A percentile compares a stretch with the other conserved stretches of the same genome.
Conservation (phyloP, 1,140 invertebrate species). For the Achatina immaculata region DNA sequence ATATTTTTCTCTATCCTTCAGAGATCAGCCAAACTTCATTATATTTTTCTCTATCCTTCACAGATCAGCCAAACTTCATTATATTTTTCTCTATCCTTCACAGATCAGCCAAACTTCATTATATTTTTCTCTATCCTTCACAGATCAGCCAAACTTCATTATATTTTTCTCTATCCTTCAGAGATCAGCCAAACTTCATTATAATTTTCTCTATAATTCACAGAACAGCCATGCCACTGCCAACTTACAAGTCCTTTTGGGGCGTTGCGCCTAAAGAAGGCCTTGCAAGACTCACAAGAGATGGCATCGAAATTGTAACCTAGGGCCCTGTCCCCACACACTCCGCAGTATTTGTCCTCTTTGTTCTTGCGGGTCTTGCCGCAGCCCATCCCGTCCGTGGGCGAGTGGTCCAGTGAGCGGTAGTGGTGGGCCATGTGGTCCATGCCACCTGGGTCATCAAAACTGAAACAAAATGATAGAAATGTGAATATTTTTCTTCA, state of each 20-base stretch:
- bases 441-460: slow-evolving; percentile 67
- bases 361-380: slow-evolving; percentile 67
- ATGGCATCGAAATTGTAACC: slow-evolving; percentile 99
- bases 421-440: slow-evolving; percentile 60
- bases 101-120: too few relatives aligned
- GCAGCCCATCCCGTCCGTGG: slow-evolving; percentile 51
- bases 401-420: slow-evolving; percentile 61
- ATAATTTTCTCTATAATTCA: too few relatives aligned
- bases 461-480: slow-evolving; percentile 47
- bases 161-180: too few relatives aligned
- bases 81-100: too few relatives aligned
- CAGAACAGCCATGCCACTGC: too few relatives aligned
- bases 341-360: slow-evolving; percentile 73
- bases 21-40: too few relatives aligned
- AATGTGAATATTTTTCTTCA: not conserved
- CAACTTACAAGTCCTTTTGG: slow-evolving; percentile 84
- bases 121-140: too few relatives aligned
- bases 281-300: slow-evolving; percentile 98
- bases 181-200: too few relatives aligned
- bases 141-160: too few relatives aligned
- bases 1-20: too few relatives aligned
- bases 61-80: too few relatives aligned
- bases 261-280: slow-evolving; percentile 96
- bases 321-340: slow-evolving; percentile 92
- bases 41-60: too few relatives aligned